Percentiles rank a stretch among this genome's conserved stretches.
phyloP scores from a whole-genome alignment of 2,113 vertebrate genomes.

The Halcyon malimbica region DNA sequence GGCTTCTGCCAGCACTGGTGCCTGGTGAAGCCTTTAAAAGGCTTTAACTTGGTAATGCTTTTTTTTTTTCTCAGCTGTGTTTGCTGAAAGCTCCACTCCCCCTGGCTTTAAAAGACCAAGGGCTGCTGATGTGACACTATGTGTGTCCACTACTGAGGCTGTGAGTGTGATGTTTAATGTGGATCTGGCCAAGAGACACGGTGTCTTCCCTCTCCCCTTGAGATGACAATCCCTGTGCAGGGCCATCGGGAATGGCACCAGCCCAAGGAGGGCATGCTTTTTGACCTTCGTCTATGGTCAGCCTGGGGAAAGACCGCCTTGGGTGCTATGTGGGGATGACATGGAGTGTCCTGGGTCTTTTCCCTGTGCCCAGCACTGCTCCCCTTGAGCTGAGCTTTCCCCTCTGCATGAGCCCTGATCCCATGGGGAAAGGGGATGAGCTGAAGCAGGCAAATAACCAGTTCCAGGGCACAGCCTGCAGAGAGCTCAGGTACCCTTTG shows the following conservation, averaged over 20 bases:
- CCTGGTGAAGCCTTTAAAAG: neutral
- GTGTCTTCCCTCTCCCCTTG: neutral
- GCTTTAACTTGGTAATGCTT: neutral
- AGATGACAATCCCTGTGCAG: neutral
- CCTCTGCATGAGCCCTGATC: neutral
- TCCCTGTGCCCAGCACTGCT: neutral
- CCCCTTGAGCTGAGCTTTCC: neutral
- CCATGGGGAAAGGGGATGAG: neutral
- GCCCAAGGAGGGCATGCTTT: neutral
- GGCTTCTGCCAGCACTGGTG: neutral
- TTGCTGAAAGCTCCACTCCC: neutral
- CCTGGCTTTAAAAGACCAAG: neutral
- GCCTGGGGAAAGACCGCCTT: neutral
- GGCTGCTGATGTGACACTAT: neutral
- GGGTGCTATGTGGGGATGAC: neutral
- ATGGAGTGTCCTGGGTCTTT: neutral
- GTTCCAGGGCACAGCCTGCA: neutral
- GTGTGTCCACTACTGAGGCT: neutral
- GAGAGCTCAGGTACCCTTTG: neutral
- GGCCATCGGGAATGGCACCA: neutral
- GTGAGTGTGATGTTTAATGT: neutral
- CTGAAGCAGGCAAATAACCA: neutral
- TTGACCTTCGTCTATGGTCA: neutral
- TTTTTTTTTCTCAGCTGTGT: neutral
- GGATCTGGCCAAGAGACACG: neutral